phyloP scores from a whole-genome alignment of 2,797 vertebrate genomes.

The Xiphophorus birchmanni region DNA sequence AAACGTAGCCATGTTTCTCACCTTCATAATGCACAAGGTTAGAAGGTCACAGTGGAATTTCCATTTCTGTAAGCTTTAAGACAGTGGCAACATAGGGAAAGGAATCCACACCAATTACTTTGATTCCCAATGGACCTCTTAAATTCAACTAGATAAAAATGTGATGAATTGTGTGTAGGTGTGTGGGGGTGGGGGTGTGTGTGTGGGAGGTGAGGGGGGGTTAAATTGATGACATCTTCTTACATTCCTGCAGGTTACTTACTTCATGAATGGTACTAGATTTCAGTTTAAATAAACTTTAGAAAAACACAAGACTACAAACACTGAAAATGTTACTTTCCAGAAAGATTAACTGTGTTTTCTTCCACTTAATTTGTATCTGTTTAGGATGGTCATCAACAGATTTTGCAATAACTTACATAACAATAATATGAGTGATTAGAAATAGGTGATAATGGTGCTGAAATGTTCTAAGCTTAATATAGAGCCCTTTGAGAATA shows the following conservation, averaged over 20 bases:
- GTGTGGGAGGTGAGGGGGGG: too few relatives aligned
- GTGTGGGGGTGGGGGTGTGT: too few relatives aligned
- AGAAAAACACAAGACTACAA: background rate
- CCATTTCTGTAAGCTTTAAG: constrained; percentile 70
- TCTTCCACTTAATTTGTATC: background rate
- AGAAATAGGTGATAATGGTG: background rate
- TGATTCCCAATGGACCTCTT: constrained; percentile 50
- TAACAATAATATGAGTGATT: background rate
- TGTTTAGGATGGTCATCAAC: constrained; percentile 7
- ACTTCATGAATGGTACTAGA: background rate
- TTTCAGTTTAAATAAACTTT: background rate
- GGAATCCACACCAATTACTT: constrained; percentile 64
- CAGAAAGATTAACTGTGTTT: background rate
- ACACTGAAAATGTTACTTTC: background rate
- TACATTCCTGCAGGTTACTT: background rate
- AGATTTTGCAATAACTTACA: background rate
- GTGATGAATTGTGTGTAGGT: background rate
- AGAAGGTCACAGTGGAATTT: constrained; percentile 71
- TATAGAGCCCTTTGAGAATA: background rate
- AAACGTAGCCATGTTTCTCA: constrained; percentile 62
- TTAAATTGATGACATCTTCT: background rate
- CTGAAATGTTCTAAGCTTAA: constrained; percentile 10
- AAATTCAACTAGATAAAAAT: background rate
- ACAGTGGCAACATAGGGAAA: constrained; percentile 51
- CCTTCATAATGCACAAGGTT: constrained; percentile 76